Conservation (phyloP, 2,797 vertebrate genomes). For the Channa striata region DNA sequence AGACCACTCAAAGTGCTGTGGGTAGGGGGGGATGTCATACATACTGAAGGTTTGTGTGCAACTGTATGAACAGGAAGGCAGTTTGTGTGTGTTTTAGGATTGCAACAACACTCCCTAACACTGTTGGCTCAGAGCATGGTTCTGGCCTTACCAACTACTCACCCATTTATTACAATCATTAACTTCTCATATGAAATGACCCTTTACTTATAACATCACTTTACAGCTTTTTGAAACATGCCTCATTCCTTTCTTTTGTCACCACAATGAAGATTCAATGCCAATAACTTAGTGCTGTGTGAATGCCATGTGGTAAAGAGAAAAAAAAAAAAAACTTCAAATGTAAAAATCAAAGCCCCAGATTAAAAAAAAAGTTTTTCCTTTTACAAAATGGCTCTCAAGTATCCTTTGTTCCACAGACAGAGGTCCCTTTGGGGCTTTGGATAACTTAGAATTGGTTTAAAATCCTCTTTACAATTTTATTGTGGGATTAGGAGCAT, state of each 20-base stretch:
- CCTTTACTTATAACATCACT: constrained; percentile 61
- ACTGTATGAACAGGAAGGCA: constrained; percentile 74
- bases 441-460: constrained; percentile 80
- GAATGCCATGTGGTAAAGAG: constrained; percentile 66
- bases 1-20: constrained; percentile 72
- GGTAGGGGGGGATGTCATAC: constrained; percentile 29
- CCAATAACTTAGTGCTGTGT: constrained; percentile 64
- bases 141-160: constrained; percentile 48
- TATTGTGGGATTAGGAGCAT: constrained; percentile 56
- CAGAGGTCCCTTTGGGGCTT: constrained; percentile 81
- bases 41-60: constrained; percentile 69
- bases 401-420: constrained; percentile 83
- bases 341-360: constrained; percentile 81
- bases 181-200: constrained; percentile 56
- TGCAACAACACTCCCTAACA: constrained; percentile 51
- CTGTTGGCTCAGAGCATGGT: constrained; percentile 43
- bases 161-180: constrained; percentile 58
- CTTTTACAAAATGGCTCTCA: constrained; percentile 82
- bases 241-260: constrained; percentile 32
- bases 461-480: constrained; percentile 81
- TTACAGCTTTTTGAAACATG: constrained; percentile 55
- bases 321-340: constrained; percentile 42
- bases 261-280: constrained; percentile 45
- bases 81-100: constrained; percentile 55
- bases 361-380: constrained; percentile 65